Base-by-base conservation (phyloP, 2,113 vertebrate species). In the Pogonocichla stellata region DNA sequence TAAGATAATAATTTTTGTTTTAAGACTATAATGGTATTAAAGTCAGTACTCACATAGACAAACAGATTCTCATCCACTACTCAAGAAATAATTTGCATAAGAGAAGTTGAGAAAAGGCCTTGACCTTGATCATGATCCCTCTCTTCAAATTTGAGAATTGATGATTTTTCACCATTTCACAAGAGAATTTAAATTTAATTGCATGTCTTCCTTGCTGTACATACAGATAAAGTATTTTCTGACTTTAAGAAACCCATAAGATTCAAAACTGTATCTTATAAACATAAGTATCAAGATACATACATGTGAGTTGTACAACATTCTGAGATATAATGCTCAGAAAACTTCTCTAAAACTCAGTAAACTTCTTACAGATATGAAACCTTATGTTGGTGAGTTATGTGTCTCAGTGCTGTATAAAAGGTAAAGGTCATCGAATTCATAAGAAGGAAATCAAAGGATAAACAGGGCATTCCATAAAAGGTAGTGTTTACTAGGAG, bases 1-100 rank as follows among this genome's bases (percentile, higher is more conserved):
- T 25, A 29, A 34, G 12, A 6, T 10, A 33, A 64, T 0, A 0
- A 11, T 70, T 69, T 60, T 81, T 28, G 2, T 71, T 2, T 50
- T 50, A 73, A 56, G 20, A 20, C 2, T 38, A n/a, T 12, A 58
- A 51, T 17, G 3, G 9, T 45, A 18, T 7, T 25, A 23, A 67
- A 11, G 62, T 66, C 19, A n/a, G 5, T 53, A 66, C 5, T 90
- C 14, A 40, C 19, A 60, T 6, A 20, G 8, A 33, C 3, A 48
- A 48, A 8, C 3, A 77, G 25, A 19, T 77, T 38, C 12, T 69
- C 1, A 8, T 51, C 19, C 17, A n/a, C 7, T 4, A 26, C 64
- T 48, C 28, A 5, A 84, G 3, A 69, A 89, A 65, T 40, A 40
- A 65, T 84, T 73, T 54, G 11, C 19, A 11, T 19, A 60, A 86